Evolutionary conservation across 2,113 vertebrate genomes (phyloP), one percentile per base, ranked within the genome.

Genomic region (Neomonachus schauinslandi): DNA sequence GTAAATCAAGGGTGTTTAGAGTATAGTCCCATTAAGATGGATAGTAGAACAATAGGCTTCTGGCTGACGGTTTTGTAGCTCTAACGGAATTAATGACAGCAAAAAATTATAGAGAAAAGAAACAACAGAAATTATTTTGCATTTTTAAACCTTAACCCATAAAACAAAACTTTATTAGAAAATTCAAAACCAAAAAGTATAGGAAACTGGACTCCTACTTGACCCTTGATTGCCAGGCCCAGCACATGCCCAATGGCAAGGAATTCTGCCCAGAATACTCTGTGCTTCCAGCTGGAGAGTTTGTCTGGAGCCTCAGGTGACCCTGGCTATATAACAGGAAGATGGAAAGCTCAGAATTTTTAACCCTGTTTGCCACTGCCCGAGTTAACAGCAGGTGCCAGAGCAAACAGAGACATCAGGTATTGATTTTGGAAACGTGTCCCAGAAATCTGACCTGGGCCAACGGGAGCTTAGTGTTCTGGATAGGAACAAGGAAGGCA

Each of bases 371-470:
- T 97, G 89, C 77, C 63, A 59, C 88, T 39, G 72, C 88, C 74
- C 92, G 89, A 97, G 93, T 96, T 77, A 97, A 51, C 4, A 85
- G n/a, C 55, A 93, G 87, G 49, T 95, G 97, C 97, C 98, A 98
- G 92, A 88, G 97, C 96, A 98, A 98, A 98, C 42, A 96, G 82
- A 98, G 93, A 97, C 95, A 97, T 96, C 1, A 0, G 16, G 1
- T 83, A 95, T 61, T 97, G 93, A 89, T 71, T 98, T 97, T 98
- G 97, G 98, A 98, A 95, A 95, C 85, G 69, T 86, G 88, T 92
- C 80, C 79, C 93, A 97, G 67, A 95, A 98, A 97, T 95, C 71
- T 86, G 69, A 84, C 94, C 95, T 51, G 95, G 89, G 91, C 91
- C 95, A 97, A 94, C 92, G 53, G 6, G 85, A 98, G 87, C 39